Percentiles rank a stretch among this genome's conserved stretches.
These are phyloP conservation scores for Poicephalus meyeri DNA, from an alignment of 2,113 vertebrate species.

Conservation along the genomic window DNA sequence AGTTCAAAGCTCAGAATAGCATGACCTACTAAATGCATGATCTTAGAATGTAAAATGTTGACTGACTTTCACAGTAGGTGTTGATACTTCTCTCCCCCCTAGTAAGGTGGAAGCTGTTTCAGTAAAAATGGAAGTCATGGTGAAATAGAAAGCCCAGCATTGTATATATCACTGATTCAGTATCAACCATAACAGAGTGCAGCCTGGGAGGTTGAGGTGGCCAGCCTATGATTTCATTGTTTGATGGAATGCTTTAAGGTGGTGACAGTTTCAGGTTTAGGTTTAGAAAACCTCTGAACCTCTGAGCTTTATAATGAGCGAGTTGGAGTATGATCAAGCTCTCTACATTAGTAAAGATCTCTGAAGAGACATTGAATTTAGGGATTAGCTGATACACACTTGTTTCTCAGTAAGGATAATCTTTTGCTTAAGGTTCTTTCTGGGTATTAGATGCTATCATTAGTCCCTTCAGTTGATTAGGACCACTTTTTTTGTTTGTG, in stretches of 20 bases:
- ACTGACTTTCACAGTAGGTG: slow-evolving; percentile 22
- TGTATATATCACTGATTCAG: neutral
- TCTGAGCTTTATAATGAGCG: neutral
- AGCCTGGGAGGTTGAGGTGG: neutral
- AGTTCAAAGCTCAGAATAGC: neutral
- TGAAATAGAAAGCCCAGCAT: neutral
- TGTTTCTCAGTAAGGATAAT: neutral
- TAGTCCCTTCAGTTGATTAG: neutral
- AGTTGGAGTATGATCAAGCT: neutral
- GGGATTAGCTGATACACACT: neutral
- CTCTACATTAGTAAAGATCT: neutral
- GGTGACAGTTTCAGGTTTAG: neutral
- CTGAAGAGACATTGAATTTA: neutral
- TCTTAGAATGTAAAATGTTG: slow-evolving; percentile 24
- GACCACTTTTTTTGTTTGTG: neutral
- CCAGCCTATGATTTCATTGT: neutral
- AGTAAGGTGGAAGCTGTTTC: neutral
- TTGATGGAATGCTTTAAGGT: neutral
- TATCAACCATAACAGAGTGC: neutral
- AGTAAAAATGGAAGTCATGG: neutral
- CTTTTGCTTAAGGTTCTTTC: neutral
- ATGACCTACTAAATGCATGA: neutral
- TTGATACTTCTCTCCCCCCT: neutral
- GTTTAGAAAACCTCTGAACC: neutral
- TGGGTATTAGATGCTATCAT: neutral